Percentiles rank a stretch among this genome's conserved stretches.
Evolutionary conservation across 2,797 vertebrate genomes (phyloP).

Genomic region (Xiphorhynchus erythropygius): DNA sequence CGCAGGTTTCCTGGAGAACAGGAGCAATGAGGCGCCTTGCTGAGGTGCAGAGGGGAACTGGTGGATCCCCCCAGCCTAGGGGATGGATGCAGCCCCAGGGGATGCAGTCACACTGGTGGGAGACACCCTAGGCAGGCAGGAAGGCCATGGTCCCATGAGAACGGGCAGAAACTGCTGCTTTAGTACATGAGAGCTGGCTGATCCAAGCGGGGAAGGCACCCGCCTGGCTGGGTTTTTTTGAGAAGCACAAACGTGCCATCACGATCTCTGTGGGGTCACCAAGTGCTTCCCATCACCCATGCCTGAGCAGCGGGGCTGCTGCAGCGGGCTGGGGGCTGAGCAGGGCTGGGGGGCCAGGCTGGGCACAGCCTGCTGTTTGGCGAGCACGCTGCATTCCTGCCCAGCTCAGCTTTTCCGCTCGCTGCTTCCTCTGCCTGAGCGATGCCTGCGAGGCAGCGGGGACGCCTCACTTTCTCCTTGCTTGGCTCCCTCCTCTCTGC

Average conservation of each 20-base stretch:
- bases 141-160: not conserved
- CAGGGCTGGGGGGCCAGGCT: fast-evolving
- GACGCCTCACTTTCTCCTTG: not conserved
- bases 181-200: fast-evolving
- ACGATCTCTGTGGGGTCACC: fast-evolving
- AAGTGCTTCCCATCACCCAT: fast-evolving
- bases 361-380: not conserved
- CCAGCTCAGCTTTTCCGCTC: not conserved
- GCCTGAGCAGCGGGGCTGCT: not conserved
- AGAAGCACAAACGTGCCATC: not conserved
- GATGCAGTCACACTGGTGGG: not conserved
- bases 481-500: fast-evolving
- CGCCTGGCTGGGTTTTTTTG: not conserved
- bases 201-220: fast-evolving
- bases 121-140: not conserved
- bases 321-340: not conserved
- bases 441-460: not conserved
- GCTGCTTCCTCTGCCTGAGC: not conserved
- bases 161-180: not conserved
- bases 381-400: not conserved
- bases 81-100: not conserved
- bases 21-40: fast-evolving
- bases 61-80: not conserved
- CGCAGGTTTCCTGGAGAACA: not conserved
- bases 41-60: not conserved